phyloP scores from a whole-genome alignment of 1,140 invertebrate species.

The Drosophila pseudoobscura region DNA sequence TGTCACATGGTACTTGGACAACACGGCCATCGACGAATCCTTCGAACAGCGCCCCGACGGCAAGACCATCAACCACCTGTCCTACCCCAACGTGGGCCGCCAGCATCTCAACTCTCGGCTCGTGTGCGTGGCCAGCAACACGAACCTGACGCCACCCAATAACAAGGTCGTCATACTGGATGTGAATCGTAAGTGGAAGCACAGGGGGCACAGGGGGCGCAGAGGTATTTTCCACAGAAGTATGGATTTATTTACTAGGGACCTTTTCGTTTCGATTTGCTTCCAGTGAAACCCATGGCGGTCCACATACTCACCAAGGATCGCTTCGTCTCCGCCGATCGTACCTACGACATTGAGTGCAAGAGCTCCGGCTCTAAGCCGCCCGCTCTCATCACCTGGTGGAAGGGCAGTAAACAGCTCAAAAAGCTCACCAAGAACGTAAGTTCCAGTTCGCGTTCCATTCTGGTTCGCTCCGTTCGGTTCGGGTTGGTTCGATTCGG shows the following conservation, averaged over 20 bases:
- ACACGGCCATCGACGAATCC: slow-evolving; percentile 91
- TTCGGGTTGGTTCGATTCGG: no score
- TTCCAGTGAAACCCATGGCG: slow-evolving; percentile 91
- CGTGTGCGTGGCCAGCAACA: slow-evolving; percentile 93
- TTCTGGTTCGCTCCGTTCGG: no score
- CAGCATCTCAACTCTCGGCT: slow-evolving; percentile 91
- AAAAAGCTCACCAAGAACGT: slow-evolving; percentile 91
- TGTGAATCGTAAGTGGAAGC: slow-evolving; percentile 91
- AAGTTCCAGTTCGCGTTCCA: slow-evolving; percentile 83
- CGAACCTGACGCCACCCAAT: slow-evolving; percentile 90
- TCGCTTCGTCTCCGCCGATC: slow-evolving; percentile 90
- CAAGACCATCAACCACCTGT: slow-evolving; percentile 90
- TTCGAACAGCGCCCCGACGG: slow-evolving; percentile 88
- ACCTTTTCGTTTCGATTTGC: background rate
- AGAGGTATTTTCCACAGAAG: no score
- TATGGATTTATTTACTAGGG: background rate
- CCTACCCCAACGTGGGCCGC: slow-evolving; percentile 89
- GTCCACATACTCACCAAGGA: slow-evolving; percentile 92
- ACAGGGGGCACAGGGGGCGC: no score
- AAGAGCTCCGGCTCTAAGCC: slow-evolving; percentile 92
- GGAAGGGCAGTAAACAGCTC: slow-evolving; percentile 91
- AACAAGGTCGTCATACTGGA: slow-evolving; percentile 91
- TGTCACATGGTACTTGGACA: slow-evolving; percentile 93
- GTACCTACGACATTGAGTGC: slow-evolving; percentile 92
- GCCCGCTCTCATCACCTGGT: slow-evolving; percentile 93